These are phyloP conservation scores for Rhinolophus sinicus DNA, from an alignment of 2,113 vertebrate species.

Conservation along the genomic window DNA sequence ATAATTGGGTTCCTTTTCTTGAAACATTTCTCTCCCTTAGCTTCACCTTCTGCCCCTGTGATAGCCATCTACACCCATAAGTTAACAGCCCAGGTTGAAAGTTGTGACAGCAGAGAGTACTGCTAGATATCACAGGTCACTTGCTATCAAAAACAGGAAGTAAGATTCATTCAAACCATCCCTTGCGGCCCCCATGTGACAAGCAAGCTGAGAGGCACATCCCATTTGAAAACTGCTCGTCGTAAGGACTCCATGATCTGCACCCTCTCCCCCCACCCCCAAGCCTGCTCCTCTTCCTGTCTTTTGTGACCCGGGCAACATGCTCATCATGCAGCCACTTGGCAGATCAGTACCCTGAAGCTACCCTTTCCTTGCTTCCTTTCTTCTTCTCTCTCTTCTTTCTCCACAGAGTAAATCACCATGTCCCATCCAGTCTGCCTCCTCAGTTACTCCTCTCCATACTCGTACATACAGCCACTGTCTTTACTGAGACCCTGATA, in stretches of 20 bases:
- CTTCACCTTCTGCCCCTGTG: background rate
- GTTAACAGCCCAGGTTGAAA: background rate
- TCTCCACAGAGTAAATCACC: background rate
- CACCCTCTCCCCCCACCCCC: background rate
- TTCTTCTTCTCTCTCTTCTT: background rate
- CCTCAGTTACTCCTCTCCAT: background rate
- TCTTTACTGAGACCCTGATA: background rate
- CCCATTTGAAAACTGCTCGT: background rate
- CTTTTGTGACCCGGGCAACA: background rate
- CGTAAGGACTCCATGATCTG: background rate
- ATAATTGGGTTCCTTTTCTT: background rate
- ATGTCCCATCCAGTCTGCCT: background rate
- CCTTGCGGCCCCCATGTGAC: rapidly evolving
- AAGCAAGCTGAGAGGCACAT: background rate
- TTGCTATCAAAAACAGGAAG: background rate
- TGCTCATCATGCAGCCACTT: background rate
- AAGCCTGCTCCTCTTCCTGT: background rate
- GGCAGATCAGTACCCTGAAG: background rate
- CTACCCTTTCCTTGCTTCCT: background rate
- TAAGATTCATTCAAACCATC: background rate
- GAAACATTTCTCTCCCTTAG: background rate
- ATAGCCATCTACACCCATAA: background rate
- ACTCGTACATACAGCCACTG: background rate
- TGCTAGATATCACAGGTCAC: background rate
- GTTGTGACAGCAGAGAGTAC: background rate